A percentile compares a stretch with the other conserved stretches of the same genome.
Evolutionary conservation across 2,113 vertebrate genomes (phyloP).

Genomic region (Gobio gobio): DNA sequence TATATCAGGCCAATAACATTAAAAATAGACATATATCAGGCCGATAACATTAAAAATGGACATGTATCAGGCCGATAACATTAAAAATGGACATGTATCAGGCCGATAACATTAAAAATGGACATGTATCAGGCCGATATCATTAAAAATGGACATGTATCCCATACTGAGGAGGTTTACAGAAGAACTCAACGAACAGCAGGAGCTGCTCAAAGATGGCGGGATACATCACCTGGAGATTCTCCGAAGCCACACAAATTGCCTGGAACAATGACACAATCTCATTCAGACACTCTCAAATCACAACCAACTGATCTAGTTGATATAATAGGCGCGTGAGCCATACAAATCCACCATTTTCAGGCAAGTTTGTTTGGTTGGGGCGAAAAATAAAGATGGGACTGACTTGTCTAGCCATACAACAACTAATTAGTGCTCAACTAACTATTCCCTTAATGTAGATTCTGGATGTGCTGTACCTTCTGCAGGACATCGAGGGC

Average conservation of each 20-base stretch:
- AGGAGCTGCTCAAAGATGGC: slow-evolving; percentile 97
- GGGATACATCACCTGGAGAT: slow-evolving; percentile 99
- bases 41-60: too few relatives aligned
- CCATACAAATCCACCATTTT: neutral
- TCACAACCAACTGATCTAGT: neutral
- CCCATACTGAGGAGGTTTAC: slow-evolving; percentile 97
- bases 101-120: too few relatives aligned
- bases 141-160: too few relatives aligned
- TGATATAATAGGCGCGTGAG: neutral
- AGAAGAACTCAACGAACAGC: slow-evolving; percentile 97
- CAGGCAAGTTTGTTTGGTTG: neutral
- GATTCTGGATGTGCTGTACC: slow-evolving; percentile 73
- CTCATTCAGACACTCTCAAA: neutral
- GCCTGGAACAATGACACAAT: slow-evolving; percentile 76
- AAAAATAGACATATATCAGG: too few relatives aligned
- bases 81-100: too few relatives aligned
- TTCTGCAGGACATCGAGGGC: slow-evolving; percentile 96
- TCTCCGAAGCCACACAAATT: slow-evolving; percentile 95
- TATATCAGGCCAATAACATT: too few relatives aligned
- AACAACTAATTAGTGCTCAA: neutral
- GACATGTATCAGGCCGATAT: too few relatives aligned
- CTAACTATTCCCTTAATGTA: too few relatives aligned
- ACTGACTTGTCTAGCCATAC: neutral
- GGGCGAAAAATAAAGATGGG: neutral
- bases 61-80: too few relatives aligned